These are phyloP conservation scores for Platycercus adscitus DNA, from an alignment of 2,113 vertebrate species.

Conservation along the genomic window DNA sequence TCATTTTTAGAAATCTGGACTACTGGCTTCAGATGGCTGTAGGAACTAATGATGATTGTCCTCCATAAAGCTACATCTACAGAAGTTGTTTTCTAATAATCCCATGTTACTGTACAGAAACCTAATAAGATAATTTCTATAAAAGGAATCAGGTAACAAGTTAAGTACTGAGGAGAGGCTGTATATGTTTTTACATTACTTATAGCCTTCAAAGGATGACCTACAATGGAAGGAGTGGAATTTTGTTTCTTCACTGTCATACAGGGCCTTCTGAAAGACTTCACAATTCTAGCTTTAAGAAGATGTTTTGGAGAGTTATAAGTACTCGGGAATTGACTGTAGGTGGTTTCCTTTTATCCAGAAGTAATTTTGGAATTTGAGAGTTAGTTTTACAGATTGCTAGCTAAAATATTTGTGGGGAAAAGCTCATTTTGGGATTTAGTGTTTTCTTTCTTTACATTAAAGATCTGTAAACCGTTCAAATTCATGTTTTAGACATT, in stretches of 20 bases:
- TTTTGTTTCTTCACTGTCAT: neutral
- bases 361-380: neutral
- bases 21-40: constrained; percentile 90
- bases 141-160: neutral
- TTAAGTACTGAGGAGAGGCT: neutral
- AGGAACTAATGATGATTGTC: constrained; percentile 84
- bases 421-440: neutral
- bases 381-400: neutral
- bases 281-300: neutral
- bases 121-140: neutral
- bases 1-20: constrained; percentile 85
- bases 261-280: neutral
- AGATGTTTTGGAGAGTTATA: neutral
- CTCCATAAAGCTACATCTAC: constrained; percentile 67
- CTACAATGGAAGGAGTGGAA: neutral
- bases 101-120: neutral
- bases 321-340: neutral
- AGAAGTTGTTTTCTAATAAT: neutral
- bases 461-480: neutral
- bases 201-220: neutral
- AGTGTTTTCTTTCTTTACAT: neutral
- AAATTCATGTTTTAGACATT: neutral
- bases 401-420: neutral
- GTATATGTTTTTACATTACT: neutral
- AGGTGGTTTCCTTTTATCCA: neutral